Percentiles rank a stretch among this genome's conserved stretches.
These are phyloP conservation scores for Calameuta idolon DNA, from an alignment of 2,888 invertebrate species.

Conservation along the genomic window DNA sequence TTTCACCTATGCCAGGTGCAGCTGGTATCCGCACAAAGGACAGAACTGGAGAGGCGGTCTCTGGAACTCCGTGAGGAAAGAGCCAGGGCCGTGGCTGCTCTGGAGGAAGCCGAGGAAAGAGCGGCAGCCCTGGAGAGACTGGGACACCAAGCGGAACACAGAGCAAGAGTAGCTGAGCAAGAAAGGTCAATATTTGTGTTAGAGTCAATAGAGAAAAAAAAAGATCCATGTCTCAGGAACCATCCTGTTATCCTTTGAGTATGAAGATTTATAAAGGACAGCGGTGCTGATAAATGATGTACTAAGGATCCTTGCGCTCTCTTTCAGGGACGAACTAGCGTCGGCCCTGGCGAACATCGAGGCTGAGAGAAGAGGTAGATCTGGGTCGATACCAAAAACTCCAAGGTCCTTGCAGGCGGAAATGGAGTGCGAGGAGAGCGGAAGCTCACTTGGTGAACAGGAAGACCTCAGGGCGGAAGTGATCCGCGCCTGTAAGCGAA, in stretches of 20 bases:
- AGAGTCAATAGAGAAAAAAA: not conserved
- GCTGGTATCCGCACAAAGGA: conserved; percentile 83
- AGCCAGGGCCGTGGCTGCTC: conserved; percentile 80
- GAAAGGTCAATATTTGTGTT: conserved; percentile 67
- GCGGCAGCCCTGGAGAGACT: conserved; percentile 86
- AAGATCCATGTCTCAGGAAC: not conserved
- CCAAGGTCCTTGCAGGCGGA: conserved; percentile 87
- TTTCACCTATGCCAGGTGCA: conserved; percentile 71
- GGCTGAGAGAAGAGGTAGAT: conserved; percentile 63
- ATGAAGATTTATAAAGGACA: not conserved
- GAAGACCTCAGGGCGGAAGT: conserved; percentile 70
- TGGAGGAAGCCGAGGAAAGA: conserved; percentile 92
- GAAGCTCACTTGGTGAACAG: conserved; percentile 68
- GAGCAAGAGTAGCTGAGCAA: conserved; percentile 60
- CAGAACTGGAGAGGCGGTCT: conserved; percentile 86
- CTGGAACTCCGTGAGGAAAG: conserved; percentile 82
- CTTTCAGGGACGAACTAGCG: conserved; percentile 57
- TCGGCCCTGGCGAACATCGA: conserved; percentile 65
- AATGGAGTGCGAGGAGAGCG: conserved; percentile 85
- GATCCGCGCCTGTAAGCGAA: conserved; percentile 71
- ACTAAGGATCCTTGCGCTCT: not conserved
- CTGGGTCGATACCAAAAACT: conserved; percentile 63
- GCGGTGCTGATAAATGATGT: not conserved
- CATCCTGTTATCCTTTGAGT: not conserved
- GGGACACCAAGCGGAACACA: conserved; percentile 68